These are phyloP conservation scores for Ichneumoninae sp. DNA, from an alignment of 2,888 invertebrate genomes.

Conservation along the genomic window DNA sequence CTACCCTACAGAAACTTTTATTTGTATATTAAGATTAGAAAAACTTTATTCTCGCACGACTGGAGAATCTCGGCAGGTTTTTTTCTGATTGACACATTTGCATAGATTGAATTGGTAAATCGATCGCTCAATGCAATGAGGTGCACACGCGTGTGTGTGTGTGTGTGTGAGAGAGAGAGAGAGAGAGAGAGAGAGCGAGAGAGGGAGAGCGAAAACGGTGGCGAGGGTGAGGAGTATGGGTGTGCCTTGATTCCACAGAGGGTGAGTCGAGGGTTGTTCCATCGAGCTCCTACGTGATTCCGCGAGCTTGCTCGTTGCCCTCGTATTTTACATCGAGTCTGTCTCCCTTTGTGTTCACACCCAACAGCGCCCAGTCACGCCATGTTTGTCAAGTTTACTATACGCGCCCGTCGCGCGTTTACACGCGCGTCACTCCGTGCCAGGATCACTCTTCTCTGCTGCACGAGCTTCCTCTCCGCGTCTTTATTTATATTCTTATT, in stretches of 20 bases:
- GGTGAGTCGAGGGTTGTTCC: slow-evolving; percentile 62
- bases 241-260: slow-evolving; percentile 64
- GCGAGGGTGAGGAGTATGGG: slow-evolving; percentile 32
- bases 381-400: slow-evolving; percentile 75
- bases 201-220: neutral
- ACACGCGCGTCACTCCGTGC: slow-evolving; percentile 73
- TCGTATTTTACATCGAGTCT: slow-evolving; percentile 65
- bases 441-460: slow-evolving; percentile 73
- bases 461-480: slow-evolving; percentile 45
- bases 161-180: too few relatives aligned
- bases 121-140: slow-evolving; percentile 60
- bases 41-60: neutral
- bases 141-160: slow-evolving; percentile 4
- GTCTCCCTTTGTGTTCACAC: slow-evolving; percentile 73
- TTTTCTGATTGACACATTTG: slow-evolving; percentile 57
- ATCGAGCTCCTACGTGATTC: slow-evolving; percentile 61
- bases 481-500: slow-evolving; percentile 28
- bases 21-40: too few relatives aligned
- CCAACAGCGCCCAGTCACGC: slow-evolving; percentile 77
- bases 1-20: too few relatives aligned
- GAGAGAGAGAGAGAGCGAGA: slow-evolving; percentile 22
- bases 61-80: neutral
- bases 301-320: slow-evolving; percentile 53
- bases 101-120: slow-evolving; percentile 58
- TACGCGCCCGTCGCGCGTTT: slow-evolving; percentile 73